These are phyloP conservation scores for Plebejus melissa DNA, from an alignment of 2,888 invertebrate genomes.

Conservation along the genomic window DNA sequence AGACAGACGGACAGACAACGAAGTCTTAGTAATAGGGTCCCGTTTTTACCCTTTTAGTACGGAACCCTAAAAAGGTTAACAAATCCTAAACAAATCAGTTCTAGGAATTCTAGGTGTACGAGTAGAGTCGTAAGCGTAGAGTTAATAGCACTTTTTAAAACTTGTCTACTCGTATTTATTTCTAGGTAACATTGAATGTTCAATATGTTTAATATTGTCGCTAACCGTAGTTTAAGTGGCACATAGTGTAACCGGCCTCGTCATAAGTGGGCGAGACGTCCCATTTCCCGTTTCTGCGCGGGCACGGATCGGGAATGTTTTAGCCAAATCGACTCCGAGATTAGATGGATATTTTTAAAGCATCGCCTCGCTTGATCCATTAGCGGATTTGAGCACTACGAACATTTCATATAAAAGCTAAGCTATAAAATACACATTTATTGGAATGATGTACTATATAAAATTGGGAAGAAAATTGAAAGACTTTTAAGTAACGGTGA, in stretches of 20 bases:
- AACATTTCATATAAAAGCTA: conserved; percentile 54
- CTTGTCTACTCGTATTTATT: too few species aligned
- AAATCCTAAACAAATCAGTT: too few species aligned
- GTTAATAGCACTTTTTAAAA: too few species aligned
- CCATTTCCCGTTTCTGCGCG: conserved; percentile 58
- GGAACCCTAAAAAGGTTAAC: too few species aligned
- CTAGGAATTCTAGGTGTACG: too few species aligned
- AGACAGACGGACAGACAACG: too few species aligned
- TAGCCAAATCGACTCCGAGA: conserved; percentile 64
- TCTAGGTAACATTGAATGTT: too few species aligned
- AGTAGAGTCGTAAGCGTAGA: too few species aligned
- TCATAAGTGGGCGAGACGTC: conserved; percentile 58
- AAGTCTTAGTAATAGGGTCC: too few species aligned
- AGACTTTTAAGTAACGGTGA: neutral
- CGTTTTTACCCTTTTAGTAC: too few species aligned
- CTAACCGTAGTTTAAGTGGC: conserved; percentile 31
- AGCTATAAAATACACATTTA: conserved; percentile 43
- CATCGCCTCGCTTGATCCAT: conserved; percentile 66
- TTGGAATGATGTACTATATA: conserved; percentile 30
- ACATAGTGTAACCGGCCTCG: conserved; percentile 40
- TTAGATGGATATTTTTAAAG: conserved; percentile 70
- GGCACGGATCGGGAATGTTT: conserved; percentile 61
- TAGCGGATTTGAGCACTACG: conserved; percentile 61
- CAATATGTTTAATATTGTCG: neutral
- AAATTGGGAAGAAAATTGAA: conserved; percentile 2